Evolutionary conservation across 1,140 invertebrate genomes (phyloP).

Genomic region (Caerostris darwini): DNA sequence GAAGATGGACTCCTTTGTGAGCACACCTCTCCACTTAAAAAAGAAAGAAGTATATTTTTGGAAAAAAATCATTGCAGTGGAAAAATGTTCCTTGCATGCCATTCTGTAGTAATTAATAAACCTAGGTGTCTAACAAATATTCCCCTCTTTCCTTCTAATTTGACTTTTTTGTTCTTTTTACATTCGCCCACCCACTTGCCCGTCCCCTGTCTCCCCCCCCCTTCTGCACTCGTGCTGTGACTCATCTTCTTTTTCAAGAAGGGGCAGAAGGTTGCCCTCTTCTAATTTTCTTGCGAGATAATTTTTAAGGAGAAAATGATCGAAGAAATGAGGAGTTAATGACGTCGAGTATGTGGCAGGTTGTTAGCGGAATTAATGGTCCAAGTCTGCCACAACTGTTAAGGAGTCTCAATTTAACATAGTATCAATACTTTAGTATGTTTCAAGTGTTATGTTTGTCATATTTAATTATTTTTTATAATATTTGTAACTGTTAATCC

Average conservation of each 20-base stretch:
- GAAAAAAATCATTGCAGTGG: background rate
- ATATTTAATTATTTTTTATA: too few species aligned
- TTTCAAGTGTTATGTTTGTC: too few species aligned
- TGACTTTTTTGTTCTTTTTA: background rate
- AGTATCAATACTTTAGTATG: too few species aligned
- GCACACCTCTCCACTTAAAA: background rate
- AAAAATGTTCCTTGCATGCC: background rate
- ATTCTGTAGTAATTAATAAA: slow-evolving; percentile 43
- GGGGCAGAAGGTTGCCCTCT: background rate
- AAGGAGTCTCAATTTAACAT: too few species aligned
- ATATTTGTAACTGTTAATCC: too few species aligned
- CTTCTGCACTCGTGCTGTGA: background rate
- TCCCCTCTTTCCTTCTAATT: background rate
- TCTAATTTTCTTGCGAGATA: background rate
- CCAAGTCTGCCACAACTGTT: background rate
- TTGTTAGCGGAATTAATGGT: background rate
- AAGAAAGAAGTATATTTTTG: background rate
- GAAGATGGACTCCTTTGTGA: background rate
- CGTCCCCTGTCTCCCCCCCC: background rate
- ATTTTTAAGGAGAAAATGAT: slow-evolving; percentile 30
- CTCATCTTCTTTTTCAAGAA: background rate
- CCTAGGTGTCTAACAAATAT: slow-evolving; percentile 6
- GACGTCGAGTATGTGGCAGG: background rate
- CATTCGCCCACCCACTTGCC: too few species aligned
- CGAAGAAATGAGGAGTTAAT: slow-evolving; percentile 37